Percentiles rank a stretch among this genome's conserved stretches.
These are phyloP conservation scores for Clarias platycephalus DNA, from an alignment of 2,797 vertebrate genomes.

Conservation along the genomic window DNA sequence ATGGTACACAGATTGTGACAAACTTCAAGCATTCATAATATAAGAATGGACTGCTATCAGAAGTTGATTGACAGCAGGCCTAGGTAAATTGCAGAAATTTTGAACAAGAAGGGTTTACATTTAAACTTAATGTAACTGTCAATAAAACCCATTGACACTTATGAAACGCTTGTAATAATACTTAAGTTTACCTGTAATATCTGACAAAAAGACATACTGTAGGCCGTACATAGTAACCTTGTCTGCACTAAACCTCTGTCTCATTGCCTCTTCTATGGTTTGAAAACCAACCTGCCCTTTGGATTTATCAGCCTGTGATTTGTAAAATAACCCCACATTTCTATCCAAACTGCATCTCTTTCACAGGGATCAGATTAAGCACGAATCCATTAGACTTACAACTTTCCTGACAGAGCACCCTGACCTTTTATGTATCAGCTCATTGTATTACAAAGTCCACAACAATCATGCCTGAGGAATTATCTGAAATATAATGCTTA, in stretches of 20 bases:
- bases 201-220: too few relatives aligned
- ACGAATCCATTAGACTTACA: neutral
- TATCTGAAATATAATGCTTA: neutral
- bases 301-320: neutral
- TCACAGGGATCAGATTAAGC: neutral
- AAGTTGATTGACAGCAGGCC: too few relatives aligned
- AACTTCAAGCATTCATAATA: too few relatives aligned
- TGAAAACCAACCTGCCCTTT: neutral
- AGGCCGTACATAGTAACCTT: neutral
- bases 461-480: neutral
- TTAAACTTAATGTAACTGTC: too few relatives aligned
- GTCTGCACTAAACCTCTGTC: neutral
- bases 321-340: neutral
- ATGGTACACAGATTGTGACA: too few relatives aligned
- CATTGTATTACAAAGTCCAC: neutral
- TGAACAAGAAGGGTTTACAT: too few relatives aligned
- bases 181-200: too few relatives aligned
- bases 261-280: neutral
- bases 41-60: too few relatives aligned
- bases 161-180: too few relatives aligned
- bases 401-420: neutral
- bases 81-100: too few relatives aligned
- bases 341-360: neutral
- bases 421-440: slow-evolving; percentile 1
- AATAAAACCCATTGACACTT: too few relatives aligned